Evolutionary conservation across 2,113 vertebrate species (phyloP), one percentile per base, ranked within the genome.

Genomic region (Caranx ignobilis): DNA sequence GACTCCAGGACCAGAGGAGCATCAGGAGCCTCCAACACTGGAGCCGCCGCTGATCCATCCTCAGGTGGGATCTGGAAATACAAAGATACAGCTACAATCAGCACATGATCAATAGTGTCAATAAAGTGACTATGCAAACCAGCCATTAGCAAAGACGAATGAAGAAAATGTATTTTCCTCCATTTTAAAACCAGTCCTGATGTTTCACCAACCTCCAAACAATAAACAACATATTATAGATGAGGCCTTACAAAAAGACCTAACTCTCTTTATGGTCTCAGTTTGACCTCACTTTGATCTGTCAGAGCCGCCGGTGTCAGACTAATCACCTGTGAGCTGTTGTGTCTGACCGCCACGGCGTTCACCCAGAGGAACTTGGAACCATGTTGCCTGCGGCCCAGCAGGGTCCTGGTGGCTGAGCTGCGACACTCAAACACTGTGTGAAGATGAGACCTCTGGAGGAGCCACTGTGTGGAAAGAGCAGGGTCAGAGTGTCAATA

Each of bases 311-410:
- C 39, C 39, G 8, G 6, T 6, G 0, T n/a, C 0, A 47, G 11
- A 1, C 12, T 26, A 10, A 31, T 73, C 47, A 95, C 95, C 95
- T 94, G 92, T 54, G 94, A 88, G 84, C 95, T 94, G 87, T 87
- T 95, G 77, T 94, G 88, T 69, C 95, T 90, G 67, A 94, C 66
- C 0, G 90, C 79, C 48, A 91, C 77, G 0, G 91, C 52, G 18
- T 86, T 94, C 45, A 93, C 84, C 89, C 94, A 89, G 16, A 94
- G 52, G 45, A 94, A 63, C 72, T 81, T 89, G 32, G 26, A 26
- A 26, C 88, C 92, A 6, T 87, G 63, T 1, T 84, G 91, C 21
- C 84, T 75, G 56, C 62, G 64, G 26, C 88, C 82, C 16, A 93
- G 67, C 62, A 92, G 69, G 57, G 87, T 64, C 66, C 86, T 89